Conservation (phyloP, 2,888 invertebrate species). For the Rhyacophila evoluta region DNA sequence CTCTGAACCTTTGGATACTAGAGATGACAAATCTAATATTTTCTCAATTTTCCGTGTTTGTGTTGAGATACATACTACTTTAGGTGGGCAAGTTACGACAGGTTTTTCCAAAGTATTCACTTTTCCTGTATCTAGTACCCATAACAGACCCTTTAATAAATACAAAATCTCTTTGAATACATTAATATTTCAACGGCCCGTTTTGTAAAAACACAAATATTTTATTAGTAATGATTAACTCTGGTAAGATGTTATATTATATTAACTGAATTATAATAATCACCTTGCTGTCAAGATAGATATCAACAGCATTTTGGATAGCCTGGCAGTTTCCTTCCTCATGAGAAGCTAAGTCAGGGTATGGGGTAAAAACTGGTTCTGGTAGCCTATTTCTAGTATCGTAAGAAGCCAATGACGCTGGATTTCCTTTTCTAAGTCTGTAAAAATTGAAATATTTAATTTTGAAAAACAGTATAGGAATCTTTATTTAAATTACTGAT, state of each 20-base stretch:
- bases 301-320: constrained; percentile 79
- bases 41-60: constrained; percentile 74
- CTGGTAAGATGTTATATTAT: too few species aligned
- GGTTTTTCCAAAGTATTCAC: constrained; percentile 76
- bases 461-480: too few species aligned
- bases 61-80: constrained; percentile 74
- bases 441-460: background rate
- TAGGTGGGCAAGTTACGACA: constrained; percentile 75
- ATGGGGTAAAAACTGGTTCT: constrained; percentile 67
- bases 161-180: too few species aligned
- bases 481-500: too few species aligned
- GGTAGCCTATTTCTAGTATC: constrained; percentile 57
- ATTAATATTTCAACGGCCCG: too few species aligned
- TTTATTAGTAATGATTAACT: too few species aligned
- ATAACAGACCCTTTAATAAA: constrained; percentile 72
- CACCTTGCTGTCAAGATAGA: constrained; percentile 60
- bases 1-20: constrained; percentile 70
- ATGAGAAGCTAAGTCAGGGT: constrained; percentile 75
- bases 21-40: constrained; percentile 71
- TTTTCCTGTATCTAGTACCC: constrained; percentile 80
- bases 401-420: constrained; percentile 73
- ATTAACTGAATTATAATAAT: background rate
- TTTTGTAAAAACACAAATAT: too few species aligned
- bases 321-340: constrained; percentile 74
- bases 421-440: constrained; percentile 73